Evolutionary conservation across 1,140 invertebrate genomes (phyloP), one percentile per base, ranked within the genome.

Genomic region (Cydia pomonella): DNA sequence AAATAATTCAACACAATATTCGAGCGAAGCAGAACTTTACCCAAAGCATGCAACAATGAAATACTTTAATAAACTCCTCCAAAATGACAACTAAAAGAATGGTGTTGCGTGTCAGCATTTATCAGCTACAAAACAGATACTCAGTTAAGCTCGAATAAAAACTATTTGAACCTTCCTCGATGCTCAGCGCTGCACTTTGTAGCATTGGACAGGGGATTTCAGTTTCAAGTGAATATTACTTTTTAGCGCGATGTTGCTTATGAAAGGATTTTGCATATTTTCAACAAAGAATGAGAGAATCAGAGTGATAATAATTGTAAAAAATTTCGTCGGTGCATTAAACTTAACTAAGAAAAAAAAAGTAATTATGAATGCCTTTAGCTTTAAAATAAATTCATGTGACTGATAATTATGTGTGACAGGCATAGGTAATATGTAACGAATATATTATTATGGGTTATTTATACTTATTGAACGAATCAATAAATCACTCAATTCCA

Each of bases 211-310:
- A 59, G 53, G 53, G 53, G 53, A 59, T 59, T 59, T 59, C 21
- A 59, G 53, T 59, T 59, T 59, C 23, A 59, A 59, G 53, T 23
- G 53, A 59, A 59, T 59, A 59, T 23, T 59, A 59, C 53, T 59
- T 23, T 59, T 59, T 59, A 59, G 53, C 53, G 21, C 53, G 9
- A 59, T 59, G 53, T 59, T 59, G 53, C 53, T 59, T 59, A 59
- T 59, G 21, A 59, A 59, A 59, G 53, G 21, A 59, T 59, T 59
- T 23, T 23, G 53, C 53, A 59, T 59, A 59, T 59, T 59, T 59
- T 10, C 16, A 59, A n/a, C 21, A 23, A 59, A 23, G 7, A 59
- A 59, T 59, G 53, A n/a, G 21, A 18, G 12, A 50, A 50, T 23
- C 21, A 59, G 53, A 23, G 18, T 59, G 53, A 59, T 59, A 59